Base-by-base conservation (phyloP, 2,113 vertebrate species). In the Argyrosomus japonicus region DNA sequence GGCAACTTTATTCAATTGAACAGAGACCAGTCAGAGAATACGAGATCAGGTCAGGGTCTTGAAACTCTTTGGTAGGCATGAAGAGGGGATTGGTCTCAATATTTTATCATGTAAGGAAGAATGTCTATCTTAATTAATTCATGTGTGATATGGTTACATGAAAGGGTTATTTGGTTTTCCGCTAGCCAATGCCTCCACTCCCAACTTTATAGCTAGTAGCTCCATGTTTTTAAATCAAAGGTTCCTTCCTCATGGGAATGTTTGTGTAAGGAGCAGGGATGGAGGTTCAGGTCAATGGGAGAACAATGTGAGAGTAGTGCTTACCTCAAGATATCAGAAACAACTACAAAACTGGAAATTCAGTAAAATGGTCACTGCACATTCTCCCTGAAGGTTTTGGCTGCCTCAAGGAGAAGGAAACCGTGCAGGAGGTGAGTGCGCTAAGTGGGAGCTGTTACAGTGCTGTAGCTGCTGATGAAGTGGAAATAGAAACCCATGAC, bases 321-420 rank as follows among this genome's bases (percentile, higher is more conserved):
- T 43, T 19, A 32, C 10, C 21, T 5, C 15, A n/a, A 32, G n/a
- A 40, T 4, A 61, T 40, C 32, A 40, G 13, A 72, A 5, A 2
- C 53, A 27, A 21, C 54, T 7, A 68, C 18, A 43, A 27, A 5
- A 61, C 17, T 32, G 13, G 1, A 13, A 18, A 23, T 2, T 36
- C 36, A 36, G 19, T 14, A n/a, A 19, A 45, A 57, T 18, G 15
- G n/a, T 51, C 27, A 63, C 45, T 36, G 27, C 45, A 36, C 14
- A 21, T 62, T 62, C 12, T 61, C 27, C 12, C 4, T 75, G 21
- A 45, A 77, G 29, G 79, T 47, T 27, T 65, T 57, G 25, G 21
- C 21, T 65, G 36, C 60, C 25, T 50, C 43, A 25, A 23, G 17
- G 69, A 70, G 17, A 57, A 63, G 4, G 9, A 45, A 71, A 45